Base-by-base conservation (phyloP, 2,888 invertebrate species). In the Noctua janthe region DNA sequence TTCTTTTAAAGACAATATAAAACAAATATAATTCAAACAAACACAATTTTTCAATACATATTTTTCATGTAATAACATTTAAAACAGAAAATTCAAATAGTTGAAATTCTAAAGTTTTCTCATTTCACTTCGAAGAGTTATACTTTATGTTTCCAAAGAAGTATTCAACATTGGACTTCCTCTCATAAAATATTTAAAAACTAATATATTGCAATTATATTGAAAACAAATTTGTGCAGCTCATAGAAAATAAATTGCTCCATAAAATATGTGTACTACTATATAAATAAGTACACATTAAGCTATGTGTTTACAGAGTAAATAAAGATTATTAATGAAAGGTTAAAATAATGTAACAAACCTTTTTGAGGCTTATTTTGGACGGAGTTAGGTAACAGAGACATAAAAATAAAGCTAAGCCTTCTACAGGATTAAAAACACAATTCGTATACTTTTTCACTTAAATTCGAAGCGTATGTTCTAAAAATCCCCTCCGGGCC, bases 371-470 rank as follows among this genome's bases (percentile, higher is more conserved):
- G 67, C 66, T 75, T 79, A 77, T 74, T 79, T 79, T 88, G 84
- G 87, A 86, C 87, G 89, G 89, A 88, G 71, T 69, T 72, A 70
- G 71, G 67, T 80, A 74, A 74, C 73, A 80, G 69, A 78, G 43
- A 73, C 49, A 71, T 70, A 80, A 83, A 83, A 86, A 80, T 78
- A 78, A 49, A 78, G 59, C 54, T 76, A 71, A 87, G 71, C 84
- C 77, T 78, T 35, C 54, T 43, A 66, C 54, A 69, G 81, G 76
- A 74, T 81, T 76, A 72, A 80, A 79, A 80, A 85, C 66, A 80
- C 71, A 83, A 80, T 51, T 88, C 83, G 72, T 81, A 82, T 83
- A 84, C 84, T 72, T 75, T 81, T 82, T 66, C 77, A 86, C 76
- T 78, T 66, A 54, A 74, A 83, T 64, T 71, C 76, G 72, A 78